Percentiles rank a stretch among this genome's conserved stretches.
phyloP scores from a whole-genome alignment of 2,113 vertebrate genomes.

The Micronisus gabar region DNA sequence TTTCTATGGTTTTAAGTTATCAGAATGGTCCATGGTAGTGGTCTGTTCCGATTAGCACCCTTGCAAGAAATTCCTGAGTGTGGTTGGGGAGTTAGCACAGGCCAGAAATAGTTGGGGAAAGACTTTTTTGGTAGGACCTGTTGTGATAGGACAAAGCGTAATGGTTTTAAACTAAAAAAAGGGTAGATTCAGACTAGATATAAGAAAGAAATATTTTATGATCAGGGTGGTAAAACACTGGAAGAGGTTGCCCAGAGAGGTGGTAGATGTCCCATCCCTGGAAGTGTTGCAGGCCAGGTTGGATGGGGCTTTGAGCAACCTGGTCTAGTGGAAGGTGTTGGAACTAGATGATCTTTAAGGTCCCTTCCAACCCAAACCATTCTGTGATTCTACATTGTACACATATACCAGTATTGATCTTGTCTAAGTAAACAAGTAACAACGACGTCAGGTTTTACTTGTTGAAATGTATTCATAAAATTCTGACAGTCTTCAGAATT shows the following conservation, averaged over 20 bases:
- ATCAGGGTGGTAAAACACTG: neutral
- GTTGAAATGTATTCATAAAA: neutral
- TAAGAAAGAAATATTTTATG: neutral
- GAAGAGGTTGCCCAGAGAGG: neutral
- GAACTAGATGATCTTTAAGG: neutral
- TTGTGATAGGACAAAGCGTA: neutral
- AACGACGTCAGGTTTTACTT: neutral
- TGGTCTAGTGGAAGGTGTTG: neutral
- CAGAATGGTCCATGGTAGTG: neutral
- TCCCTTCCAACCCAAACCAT: neutral
- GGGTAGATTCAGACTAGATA: neutral
- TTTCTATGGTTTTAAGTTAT: neutral
- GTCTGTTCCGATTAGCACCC: neutral
- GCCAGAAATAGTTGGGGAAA: neutral
- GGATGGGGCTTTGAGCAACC: fast-evolving
- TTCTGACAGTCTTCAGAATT: neutral
- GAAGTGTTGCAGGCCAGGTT: neutral
- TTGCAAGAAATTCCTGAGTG: neutral
- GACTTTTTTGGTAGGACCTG: neutral
- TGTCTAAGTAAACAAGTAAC: neutral
- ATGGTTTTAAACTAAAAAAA: neutral
- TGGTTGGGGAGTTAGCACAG: neutral
- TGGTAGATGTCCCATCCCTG: neutral
- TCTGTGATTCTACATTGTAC: neutral
- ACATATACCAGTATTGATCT: neutral